These are phyloP conservation scores for Akabosia matsudoensis DNA, from an alignment of 1,140 invertebrate species.

Conservation along the genomic window DNA sequence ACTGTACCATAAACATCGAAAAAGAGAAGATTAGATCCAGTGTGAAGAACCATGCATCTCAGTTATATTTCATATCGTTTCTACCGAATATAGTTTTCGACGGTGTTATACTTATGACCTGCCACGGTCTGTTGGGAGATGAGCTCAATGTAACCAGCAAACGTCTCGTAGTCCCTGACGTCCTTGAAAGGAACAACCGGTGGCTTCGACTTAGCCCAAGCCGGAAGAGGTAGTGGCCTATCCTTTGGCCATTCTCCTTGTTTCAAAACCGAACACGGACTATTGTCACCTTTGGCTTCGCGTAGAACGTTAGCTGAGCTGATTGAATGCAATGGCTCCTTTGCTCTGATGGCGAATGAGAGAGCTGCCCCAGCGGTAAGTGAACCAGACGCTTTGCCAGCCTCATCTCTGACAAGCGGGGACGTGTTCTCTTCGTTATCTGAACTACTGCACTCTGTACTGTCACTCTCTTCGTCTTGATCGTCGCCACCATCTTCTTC, in stretches of 20 bases:
- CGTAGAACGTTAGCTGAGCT: not conserved
- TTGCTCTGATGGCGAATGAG: not conserved
- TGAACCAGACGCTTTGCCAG: not conserved
- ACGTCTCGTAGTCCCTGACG: constrained; percentile 71
- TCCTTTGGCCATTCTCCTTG: constrained; percentile 56
- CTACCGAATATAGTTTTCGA: constrained; percentile 72
- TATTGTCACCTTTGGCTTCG: constrained; percentile 3
- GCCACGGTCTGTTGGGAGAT: constrained; percentile 71
- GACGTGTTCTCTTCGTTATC: constrained; percentile 1
- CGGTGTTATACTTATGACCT: constrained; percentile 78
- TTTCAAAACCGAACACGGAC: constrained; percentile 31
- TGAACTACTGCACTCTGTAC: constrained; percentile 20
- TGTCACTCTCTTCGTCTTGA: constrained; percentile 26
- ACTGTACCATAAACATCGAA: constrained; percentile 51
- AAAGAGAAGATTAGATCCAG: constrained; percentile 21
- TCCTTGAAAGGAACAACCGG: constrained; percentile 55
- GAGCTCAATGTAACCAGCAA: constrained; percentile 70
- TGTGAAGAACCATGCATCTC: constrained; percentile 42
- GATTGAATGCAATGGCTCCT: constrained; percentile 31
- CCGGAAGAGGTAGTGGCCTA: constrained; percentile 65
- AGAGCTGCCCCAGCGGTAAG: constrained; percentile 40
- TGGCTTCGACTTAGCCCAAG: constrained; percentile 60
- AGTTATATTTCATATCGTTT: constrained; percentile 40
- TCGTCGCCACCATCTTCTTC: constrained; percentile 3
- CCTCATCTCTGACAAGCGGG: not conserved